These are phyloP conservation scores for Spilarctia lutea DNA, from an alignment of 2,888 invertebrate genomes.

Conservation along the genomic window DNA sequence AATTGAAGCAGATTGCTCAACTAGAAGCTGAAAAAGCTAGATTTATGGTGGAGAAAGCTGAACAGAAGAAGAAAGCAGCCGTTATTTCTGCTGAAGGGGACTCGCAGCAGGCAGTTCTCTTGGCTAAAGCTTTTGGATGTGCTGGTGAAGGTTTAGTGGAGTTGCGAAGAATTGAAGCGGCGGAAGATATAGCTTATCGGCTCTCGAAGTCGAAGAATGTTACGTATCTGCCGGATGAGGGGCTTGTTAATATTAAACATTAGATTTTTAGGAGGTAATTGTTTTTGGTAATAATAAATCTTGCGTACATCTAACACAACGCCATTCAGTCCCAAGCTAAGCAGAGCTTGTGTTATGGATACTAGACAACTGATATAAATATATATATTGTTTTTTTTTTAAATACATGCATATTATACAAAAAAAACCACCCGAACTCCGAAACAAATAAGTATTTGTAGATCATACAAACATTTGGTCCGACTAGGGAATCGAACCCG, in stretches of 20 bases:
- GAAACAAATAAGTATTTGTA: too few relatives aligned
- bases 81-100: conserved; percentile 97
- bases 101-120: conserved; percentile 93
- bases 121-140: conserved; percentile 95
- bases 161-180: conserved; percentile 96
- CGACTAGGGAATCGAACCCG: too few relatives aligned
- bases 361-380: too few relatives aligned
- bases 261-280: conserved; percentile 30
- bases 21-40: conserved; percentile 98
- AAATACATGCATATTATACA: too few relatives aligned
- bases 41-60: conserved; percentile 97
- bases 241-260: conserved; percentile 86
- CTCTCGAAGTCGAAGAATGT: conserved; percentile 95
- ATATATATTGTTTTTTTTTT: too few relatives aligned
- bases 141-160: conserved; percentile 98
- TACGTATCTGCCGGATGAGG: conserved; percentile 94
- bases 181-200: conserved; percentile 98
- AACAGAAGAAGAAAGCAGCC: conserved; percentile 95
- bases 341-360: too few relatives aligned
- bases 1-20: conserved; percentile 98
- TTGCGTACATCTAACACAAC: too few relatives aligned
- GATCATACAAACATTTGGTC: too few relatives aligned
- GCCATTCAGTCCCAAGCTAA: too few relatives aligned
- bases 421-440: too few relatives aligned
- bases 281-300: too few relatives aligned